phyloP scores from a whole-genome alignment of 1,140 invertebrate species.

The Bombyx mandarina region DNA sequence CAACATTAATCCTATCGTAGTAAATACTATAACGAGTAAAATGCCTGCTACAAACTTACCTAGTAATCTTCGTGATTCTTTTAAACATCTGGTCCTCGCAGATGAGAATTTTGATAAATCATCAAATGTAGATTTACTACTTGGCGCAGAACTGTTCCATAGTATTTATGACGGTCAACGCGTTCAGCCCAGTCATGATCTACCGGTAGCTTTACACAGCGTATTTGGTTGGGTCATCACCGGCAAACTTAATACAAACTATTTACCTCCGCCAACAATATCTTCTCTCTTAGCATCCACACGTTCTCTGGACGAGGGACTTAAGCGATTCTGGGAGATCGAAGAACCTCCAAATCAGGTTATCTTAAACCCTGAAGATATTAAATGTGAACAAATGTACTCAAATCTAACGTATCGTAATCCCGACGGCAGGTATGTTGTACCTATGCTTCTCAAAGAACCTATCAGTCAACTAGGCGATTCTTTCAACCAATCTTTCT shows the following conservation, averaged over 20 bases:
- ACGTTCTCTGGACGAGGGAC: neutral
- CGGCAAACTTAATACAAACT: slow-evolving; percentile 1
- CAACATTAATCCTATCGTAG: too few species aligned
- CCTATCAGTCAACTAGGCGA: neutral
- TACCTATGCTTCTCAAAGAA: slow-evolving; percentile 1
- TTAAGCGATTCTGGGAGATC: neutral
- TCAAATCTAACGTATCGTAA: neutral
- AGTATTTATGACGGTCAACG: slow-evolving; percentile 11
- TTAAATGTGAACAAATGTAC: neutral
- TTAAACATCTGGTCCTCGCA: slow-evolving; percentile 2
- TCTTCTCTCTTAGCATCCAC: neutral
- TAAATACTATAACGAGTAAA: too few species aligned
- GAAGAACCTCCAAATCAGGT: neutral
- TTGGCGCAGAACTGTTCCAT: slow-evolving; percentile 10
- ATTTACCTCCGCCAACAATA: neutral
- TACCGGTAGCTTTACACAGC: slow-evolving; percentile 6
- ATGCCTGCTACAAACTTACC: neutral
- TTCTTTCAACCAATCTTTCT: neutral
- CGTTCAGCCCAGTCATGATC: neutral
- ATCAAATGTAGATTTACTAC: slow-evolving; percentile 1
- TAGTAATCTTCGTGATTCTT: neutral
- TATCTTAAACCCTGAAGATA: neutral
- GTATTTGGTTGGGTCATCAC: slow-evolving; percentile 11
- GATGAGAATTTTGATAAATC: slow-evolving; percentile 8
- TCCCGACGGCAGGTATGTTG: slow-evolving; percentile 3